Conservation (phyloP, 1,140 invertebrate genomes). For the Proctacanthus coquilletti region DNA sequence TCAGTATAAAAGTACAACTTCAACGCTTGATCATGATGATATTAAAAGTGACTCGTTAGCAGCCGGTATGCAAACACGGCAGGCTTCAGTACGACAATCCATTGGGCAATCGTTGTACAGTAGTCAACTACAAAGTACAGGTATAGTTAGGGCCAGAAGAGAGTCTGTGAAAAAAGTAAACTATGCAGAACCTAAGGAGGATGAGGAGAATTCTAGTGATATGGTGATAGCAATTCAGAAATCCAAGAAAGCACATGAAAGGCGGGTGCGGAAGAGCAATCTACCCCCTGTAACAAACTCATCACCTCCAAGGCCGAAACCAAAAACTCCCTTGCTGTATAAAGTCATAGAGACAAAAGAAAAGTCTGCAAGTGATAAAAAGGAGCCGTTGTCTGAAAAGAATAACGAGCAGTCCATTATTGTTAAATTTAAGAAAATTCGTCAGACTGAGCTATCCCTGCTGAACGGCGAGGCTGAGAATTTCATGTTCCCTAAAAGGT, state of each 20-base stretch:
- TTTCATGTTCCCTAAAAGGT: slow-evolving; percentile 60
- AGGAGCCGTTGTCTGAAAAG: slow-evolving; percentile 16
- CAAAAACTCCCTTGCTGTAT: slow-evolving; percentile 21
- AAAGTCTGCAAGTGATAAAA: slow-evolving; percentile 15
- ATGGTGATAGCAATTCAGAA: slow-evolving; percentile 1
- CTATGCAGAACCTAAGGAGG: slow-evolving; percentile 8
- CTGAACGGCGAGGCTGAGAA: slow-evolving; percentile 68
- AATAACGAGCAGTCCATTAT: slow-evolving; percentile 40
- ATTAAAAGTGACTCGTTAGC: neutral
- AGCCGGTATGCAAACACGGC: neutral
- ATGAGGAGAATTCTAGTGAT: slow-evolving; percentile 3
- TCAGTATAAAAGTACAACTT: neutral
- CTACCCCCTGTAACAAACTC: slow-evolving; percentile 7
- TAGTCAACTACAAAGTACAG: neutral
- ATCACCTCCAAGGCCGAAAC: too few species aligned
- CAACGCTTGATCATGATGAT: neutral
- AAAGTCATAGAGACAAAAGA: slow-evolving; percentile 23
- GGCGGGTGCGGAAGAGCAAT: neutral
- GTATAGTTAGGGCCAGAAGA: neutral
- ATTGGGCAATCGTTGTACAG: neutral
- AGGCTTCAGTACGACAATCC: neutral
- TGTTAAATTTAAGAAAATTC: slow-evolving; percentile 54
- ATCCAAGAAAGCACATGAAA: too few species aligned
- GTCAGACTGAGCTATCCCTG: slow-evolving; percentile 53
- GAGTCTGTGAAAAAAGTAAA: slow-evolving; percentile 17